Base-by-base conservation (phyloP, 2,113 vertebrate species). In the Podiceps cristatus region DNA sequence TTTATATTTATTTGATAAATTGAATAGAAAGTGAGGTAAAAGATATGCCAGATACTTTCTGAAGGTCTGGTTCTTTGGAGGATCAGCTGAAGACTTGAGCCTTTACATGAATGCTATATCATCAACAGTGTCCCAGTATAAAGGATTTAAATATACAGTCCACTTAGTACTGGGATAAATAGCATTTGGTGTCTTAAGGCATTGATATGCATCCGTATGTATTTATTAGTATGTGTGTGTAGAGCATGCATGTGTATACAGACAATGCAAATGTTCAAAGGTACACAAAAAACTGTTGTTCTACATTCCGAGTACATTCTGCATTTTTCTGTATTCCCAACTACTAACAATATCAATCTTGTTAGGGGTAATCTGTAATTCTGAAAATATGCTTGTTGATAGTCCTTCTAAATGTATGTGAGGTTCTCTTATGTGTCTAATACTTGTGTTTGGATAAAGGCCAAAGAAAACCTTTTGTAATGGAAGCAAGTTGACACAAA, bases 1-100 rank as follows among this genome's bases (percentile, higher is more conserved):
- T 72, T 90, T 60, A 24, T 35, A 23, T 68, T 88, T 92, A 55
- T 81, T 71, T 91, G 86, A 80, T 86, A 76, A 91, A 74, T 71
- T 44, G 40, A 74, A 31, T 78, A 72, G 93, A 91, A 93, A 81
- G 92, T 81, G n/a, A 29, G 11, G 5, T 80, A 33, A 80, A 79
- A 89, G 24, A 47, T 28, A 31, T 8, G 31, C 73, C 68, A 72
- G n/a, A 17, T 91, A 78, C 44, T 71, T 93, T 71, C 37, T 77
- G 44, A 9, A 93, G 75, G 29, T 68, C 58, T 76, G n/a, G 18
- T 69, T 77, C 56, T 84, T 64, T 58, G 44, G 37, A 74, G 37
- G 22, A 74, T 88, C 45, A 71, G 75, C 47, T 88, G 52, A 75
- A 93, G 91, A 73, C 40, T 24, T 0, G 7, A 72, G 9, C 7